Evolutionary conservation across 2,113 vertebrate genomes (phyloP).

Genomic region (Esox niger): DNA sequence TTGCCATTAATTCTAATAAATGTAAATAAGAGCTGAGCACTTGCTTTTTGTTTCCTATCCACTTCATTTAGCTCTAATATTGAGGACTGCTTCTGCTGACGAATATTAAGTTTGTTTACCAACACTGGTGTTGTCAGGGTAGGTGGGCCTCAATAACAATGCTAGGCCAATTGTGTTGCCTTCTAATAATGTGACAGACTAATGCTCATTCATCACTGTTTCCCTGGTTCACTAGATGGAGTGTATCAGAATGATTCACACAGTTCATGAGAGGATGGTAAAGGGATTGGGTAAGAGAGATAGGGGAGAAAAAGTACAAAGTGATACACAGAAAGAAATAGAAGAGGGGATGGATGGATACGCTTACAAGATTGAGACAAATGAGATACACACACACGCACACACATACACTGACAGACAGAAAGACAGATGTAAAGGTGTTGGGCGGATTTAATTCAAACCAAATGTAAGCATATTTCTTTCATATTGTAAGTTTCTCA

Average conservation of each 20-base stretch:
- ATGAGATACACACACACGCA: too few relatives aligned
- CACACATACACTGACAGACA: too few relatives aligned
- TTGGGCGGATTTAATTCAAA: too few relatives aligned
- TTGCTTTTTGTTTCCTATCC: slow-evolving; percentile 54
- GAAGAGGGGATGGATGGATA: too few relatives aligned
- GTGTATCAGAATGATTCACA: slow-evolving; percentile 52
- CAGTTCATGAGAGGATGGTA: background rate
- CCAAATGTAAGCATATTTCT: too few relatives aligned
- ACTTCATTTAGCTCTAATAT: slow-evolving; percentile 57
- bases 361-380: too few relatives aligned
- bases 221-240: slow-evolving; percentile 23
- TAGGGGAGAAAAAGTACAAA: background rate
- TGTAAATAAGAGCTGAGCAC: slow-evolving; percentile 62
- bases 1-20: slow-evolving; percentile 61
- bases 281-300: background rate
- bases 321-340: too few relatives aligned
- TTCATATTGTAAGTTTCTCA: too few relatives aligned
- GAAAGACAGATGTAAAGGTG: too few relatives aligned
- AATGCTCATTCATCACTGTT: slow-evolving; percentile 66
- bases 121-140: slow-evolving; percentile 46
- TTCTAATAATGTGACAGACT: slow-evolving; percentile 67
- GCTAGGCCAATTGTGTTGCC: slow-evolving; percentile 53
- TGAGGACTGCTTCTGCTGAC: slow-evolving; percentile 59
- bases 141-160: slow-evolving; percentile 58
- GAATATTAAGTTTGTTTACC: slow-evolving; percentile 75